Base-by-base conservation (phyloP, 2,797 vertebrate genomes). In the Florisuga fusca region DNA sequence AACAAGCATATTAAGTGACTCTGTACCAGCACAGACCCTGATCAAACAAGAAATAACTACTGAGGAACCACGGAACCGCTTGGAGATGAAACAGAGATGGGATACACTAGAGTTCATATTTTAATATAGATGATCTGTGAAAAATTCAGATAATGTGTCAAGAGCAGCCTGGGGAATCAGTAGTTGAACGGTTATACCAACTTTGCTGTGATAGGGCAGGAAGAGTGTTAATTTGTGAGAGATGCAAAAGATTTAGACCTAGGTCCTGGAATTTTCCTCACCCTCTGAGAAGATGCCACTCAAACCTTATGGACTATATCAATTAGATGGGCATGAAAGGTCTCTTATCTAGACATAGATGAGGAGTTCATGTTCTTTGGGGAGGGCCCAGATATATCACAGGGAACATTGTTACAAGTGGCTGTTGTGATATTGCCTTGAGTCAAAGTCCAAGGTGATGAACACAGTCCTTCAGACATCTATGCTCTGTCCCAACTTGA, bases 271-370 rank as follows among this genome's bases (percentile, higher is more conserved):
- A 29, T 15, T 50, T 85, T 75, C n/a, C 58, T 88, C 38, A 51
- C 4, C 10, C 17, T 68, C 34, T 2, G 3, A 55, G 54, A 67
- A 57, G 15, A 55, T 17, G 9, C 4, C 2, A 0, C 25, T 71
- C 1, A 0, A 15, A 59, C 5, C 0, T 66, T 48, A 62, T 25
- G 2, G 1, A 25, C 25, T 62, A 21, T n/a, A 15, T 5, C 9
- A 18, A 8, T 58, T 29, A 72, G 38, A 45, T 15, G 10, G 15
- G 15, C 7, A 89, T 53, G 41, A 61, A 9, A 26, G 2, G 9
- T 68, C 36, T 7, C 9, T 54, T 54, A 78, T 23, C 17, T 51
- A 63, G 38, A 46, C 26, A n/a, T 23, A 4, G 22, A 3, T 78
- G 48, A 85, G 20, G 20, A 85, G 59, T 46, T 25, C 11, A 7